phyloP scores from a whole-genome alignment of 2,797 vertebrate genomes.

The Arctocebus calabarensis region DNA sequence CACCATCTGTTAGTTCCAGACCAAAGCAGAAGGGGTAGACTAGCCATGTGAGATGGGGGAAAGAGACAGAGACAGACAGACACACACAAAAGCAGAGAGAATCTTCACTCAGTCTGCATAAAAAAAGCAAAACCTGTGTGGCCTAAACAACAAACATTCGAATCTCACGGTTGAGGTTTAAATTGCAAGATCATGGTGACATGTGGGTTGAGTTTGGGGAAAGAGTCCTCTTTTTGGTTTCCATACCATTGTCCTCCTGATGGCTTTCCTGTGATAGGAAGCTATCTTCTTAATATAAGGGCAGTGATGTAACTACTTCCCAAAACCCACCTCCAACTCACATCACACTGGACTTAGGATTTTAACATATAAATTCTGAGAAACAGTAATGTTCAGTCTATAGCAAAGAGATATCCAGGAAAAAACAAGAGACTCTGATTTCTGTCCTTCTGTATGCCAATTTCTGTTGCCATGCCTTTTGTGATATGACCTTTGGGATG shows the following conservation, averaged over 20 bases:
- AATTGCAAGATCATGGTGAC: neutral
- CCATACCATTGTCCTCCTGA: neutral
- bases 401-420: neutral
- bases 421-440: neutral
- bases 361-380: neutral
- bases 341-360: neutral
- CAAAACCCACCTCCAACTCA: neutral
- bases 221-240: neutral
- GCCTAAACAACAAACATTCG: neutral
- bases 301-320: neutral
- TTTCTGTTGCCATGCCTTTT: neutral
- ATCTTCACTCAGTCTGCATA: neutral
- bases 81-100: neutral
- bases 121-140: neutral
- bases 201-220: neutral
- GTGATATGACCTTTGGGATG: neutral
- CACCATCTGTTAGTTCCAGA: neutral
- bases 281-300: neutral
- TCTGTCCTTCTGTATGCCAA: neutral
- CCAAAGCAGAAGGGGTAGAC: neutral
- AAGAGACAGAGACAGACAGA: neutral
- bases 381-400: neutral
- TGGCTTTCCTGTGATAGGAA: neutral
- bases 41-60: neutral
- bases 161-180: neutral